These are phyloP conservation scores for Smutsia gigantea DNA, from an alignment of 2,797 vertebrate genomes.

Conservation along the genomic window DNA sequence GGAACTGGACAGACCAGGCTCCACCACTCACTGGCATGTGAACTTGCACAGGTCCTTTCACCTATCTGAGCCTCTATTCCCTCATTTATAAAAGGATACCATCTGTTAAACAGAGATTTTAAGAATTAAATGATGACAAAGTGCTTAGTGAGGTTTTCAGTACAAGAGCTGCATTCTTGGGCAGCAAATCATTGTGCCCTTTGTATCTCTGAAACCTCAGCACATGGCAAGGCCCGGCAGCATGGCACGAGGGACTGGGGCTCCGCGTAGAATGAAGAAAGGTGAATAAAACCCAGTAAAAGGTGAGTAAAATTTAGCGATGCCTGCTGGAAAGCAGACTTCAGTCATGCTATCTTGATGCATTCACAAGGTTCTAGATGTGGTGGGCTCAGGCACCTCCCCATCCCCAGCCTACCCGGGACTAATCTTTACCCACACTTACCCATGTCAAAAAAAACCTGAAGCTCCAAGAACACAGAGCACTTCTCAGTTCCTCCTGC, in stretches of 20 bases:
- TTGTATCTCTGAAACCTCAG: background rate
- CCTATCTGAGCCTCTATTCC: background rate
- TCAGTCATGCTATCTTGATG: background rate
- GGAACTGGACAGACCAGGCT: background rate
- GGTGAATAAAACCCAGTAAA: background rate
- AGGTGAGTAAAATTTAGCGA: background rate
- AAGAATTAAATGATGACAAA: background rate
- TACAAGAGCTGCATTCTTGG: background rate
- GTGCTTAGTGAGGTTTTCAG: background rate
- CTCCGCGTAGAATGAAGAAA: background rate
- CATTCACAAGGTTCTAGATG: background rate
- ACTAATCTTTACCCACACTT: background rate
- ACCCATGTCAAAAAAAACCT: background rate
- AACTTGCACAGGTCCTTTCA: background rate
- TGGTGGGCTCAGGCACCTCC: background rate
- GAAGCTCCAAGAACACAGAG: background rate
- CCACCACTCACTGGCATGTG: background rate
- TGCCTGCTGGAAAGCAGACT: background rate
- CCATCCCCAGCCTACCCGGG: background rate
- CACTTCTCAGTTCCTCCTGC: conserved; percentile 34
- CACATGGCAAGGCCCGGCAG: background rate
- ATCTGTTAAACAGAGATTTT: background rate
- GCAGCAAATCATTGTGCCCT: background rate
- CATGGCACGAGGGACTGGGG: rapidly evolving
- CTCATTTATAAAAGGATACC: background rate